phyloP scores from a whole-genome alignment of 2,113 vertebrate species.

The Pomatorhinus ruficollis region DNA sequence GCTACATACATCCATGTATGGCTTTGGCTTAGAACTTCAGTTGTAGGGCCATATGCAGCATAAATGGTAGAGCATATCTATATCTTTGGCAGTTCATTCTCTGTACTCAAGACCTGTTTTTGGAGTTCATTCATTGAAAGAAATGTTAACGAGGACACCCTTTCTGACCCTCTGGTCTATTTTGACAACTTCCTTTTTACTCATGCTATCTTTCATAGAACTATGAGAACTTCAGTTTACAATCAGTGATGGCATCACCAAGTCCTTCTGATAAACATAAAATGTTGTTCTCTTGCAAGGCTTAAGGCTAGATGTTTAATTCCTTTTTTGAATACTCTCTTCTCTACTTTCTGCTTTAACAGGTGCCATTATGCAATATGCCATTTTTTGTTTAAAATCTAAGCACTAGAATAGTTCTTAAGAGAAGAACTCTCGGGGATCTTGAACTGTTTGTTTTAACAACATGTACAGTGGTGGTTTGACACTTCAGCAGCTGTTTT shows the following conservation, averaged over 20 bases:
- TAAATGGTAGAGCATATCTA: not conserved
- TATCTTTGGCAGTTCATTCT: not conserved
- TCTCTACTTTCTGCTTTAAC: not conserved
- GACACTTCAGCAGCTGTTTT: not conserved
- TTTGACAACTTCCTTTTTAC: not conserved
- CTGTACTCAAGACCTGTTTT: not conserved
- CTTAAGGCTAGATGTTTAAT: not conserved
- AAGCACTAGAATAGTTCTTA: not conserved
- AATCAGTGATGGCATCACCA: accelerated
- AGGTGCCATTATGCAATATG: not conserved
- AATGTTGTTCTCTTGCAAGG: not conserved
- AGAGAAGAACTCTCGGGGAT: not conserved
- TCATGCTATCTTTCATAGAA: not conserved
- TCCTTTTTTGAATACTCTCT: not conserved
- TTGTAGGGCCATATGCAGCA: not conserved
- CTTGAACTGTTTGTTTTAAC: not conserved
- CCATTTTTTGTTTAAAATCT: not conserved
- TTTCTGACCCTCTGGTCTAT: not conserved
- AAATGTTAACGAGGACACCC: not conserved
- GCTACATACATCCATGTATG: not conserved
- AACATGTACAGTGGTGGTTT: not conserved
- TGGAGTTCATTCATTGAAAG: not conserved
- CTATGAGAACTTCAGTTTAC: not conserved
- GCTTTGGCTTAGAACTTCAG: not conserved
- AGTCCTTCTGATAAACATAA: not conserved